Percentiles rank a stretch among this genome's conserved stretches.
Conservation (phyloP, 2,797 vertebrate species). For the Acridotheres tristis region DNA sequence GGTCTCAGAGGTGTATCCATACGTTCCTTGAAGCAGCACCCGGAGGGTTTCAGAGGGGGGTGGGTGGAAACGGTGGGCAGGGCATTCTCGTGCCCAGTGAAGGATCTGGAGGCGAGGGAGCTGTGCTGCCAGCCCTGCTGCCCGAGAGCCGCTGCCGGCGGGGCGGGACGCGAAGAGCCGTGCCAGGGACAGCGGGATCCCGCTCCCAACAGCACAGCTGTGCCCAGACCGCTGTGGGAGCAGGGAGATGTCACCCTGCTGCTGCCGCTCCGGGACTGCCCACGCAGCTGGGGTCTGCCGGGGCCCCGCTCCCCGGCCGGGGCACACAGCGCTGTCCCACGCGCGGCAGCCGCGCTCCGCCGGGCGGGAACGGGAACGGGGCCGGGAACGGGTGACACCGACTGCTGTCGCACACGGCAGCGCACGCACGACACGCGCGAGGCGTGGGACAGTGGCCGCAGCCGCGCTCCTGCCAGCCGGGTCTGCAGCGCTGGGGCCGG, state of each 20-base stretch:
- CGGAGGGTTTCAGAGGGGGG: fast-evolving
- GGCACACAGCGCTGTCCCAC: background rate
- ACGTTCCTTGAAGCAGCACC: background rate
- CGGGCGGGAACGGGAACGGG: too few relatives aligned
- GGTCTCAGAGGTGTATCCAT: background rate
- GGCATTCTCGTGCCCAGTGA: fast-evolving
- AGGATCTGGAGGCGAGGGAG: background rate
- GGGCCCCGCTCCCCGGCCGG: background rate
- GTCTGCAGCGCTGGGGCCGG: background rate
- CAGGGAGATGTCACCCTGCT: background rate
- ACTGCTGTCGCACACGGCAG: background rate
- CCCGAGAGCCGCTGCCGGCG: background rate
- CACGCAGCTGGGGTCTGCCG: fast-evolving
- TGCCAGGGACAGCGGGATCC: background rate
- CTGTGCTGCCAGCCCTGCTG: fast-evolving
- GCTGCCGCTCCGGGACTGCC: background rate
- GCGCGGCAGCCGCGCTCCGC: background rate
- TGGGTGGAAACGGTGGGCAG: background rate
- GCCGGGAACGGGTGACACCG: background rate
- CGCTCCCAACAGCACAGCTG: fast-evolving
- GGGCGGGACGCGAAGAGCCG: fast-evolving
- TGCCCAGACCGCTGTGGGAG: background rate
- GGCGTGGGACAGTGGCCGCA: background rate
- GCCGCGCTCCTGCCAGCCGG: background rate
- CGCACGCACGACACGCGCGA: background rate